Evolutionary conservation across 2,888 invertebrate genomes (phyloP), one percentile per base, ranked within the genome.

Genomic region (Encarsia formosa): DNA sequence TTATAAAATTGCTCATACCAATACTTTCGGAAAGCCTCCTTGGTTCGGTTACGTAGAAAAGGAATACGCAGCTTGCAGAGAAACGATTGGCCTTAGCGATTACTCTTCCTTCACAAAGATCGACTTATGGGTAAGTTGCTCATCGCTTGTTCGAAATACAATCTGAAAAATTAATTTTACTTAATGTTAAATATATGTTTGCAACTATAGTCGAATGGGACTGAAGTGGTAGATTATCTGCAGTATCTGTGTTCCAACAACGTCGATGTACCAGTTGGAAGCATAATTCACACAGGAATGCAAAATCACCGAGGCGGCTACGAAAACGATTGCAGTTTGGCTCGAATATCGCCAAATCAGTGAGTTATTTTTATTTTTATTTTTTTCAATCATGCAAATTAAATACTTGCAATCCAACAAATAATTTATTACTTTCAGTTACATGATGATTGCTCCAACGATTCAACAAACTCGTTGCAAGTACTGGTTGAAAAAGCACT

Each of bases 101-200:
- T 98, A 98, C 78, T 95, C 96, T 2, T 95, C 95, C 0, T 98
- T 97, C 74, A 91, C 96, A 11, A 98, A 98, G 78, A 86, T 94
- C 57, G 97, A 97, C 75, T 75, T 98, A 54, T 90, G 90, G 88
- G 91, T 91, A 74, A 70, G 71, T 45, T 24, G n/a, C 22, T 13
- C 13, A 5, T 22, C 4, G 15, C 20, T 23, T 24, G 3, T 20
- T 24, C 16, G 4, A n/a, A 13, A 15, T 19, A 11, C 34, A 6
- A 18, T 19, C 6, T 6, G 5, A 20, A 26, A 26, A 26, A 15
- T 37, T 31, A n/a, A 9, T 20, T 35, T 32, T 34, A 32, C 24
- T 44, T 18, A 20, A 40, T 44, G 8, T 26, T 34, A 22, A 37
- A 41, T 20, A 32, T 39, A 40, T 15, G 2, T 24, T 4, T 24